Conservation (phyloP, 2,113 vertebrate species). For the Phrynocephalus versicolor region DNA sequence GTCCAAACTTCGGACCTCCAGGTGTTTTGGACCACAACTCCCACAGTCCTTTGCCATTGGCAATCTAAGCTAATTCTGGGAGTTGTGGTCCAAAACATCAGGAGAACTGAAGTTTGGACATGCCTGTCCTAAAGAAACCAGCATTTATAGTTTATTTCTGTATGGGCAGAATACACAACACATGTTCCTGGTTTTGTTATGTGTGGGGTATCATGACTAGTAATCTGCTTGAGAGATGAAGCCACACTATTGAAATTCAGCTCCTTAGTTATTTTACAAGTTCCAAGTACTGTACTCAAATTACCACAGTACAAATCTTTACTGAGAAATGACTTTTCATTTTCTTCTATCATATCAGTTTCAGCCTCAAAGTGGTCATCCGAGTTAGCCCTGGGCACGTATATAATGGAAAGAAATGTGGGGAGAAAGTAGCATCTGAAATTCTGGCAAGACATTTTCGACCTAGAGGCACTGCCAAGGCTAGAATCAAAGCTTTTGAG, state of each 20-base stretch:
- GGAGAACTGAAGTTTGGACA: too few relatives aligned
- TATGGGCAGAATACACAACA: background rate
- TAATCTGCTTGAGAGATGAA: slow-evolving; percentile 8
- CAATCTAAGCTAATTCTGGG: too few relatives aligned
- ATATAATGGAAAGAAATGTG: background rate
- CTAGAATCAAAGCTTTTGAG: slow-evolving; percentile 24
- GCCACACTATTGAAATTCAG: background rate
- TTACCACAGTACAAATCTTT: background rate
- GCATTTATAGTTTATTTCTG: slow-evolving; percentile 8
- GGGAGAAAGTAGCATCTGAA: slow-evolving; percentile 1
- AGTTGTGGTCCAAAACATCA: too few relatives aligned
- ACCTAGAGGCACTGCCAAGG: slow-evolving; percentile 12
- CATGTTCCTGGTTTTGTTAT: background rate
- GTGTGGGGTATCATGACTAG: slow-evolving; percentile 21
- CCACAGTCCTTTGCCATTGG: too few relatives aligned
- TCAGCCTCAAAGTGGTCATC: background rate
- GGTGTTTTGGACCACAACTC: too few relatives aligned
- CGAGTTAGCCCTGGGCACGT: background rate
- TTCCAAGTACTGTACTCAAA: background rate
- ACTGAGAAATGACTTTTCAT: background rate
- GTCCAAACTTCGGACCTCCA: too few relatives aligned
- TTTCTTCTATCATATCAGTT: background rate
- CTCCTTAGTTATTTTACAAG: background rate
- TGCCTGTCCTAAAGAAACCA: too few relatives aligned
- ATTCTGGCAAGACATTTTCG: slow-evolving; percentile 1